Conservation (phyloP, 2,888 invertebrate species). For the Drosophila birchii region DNA sequence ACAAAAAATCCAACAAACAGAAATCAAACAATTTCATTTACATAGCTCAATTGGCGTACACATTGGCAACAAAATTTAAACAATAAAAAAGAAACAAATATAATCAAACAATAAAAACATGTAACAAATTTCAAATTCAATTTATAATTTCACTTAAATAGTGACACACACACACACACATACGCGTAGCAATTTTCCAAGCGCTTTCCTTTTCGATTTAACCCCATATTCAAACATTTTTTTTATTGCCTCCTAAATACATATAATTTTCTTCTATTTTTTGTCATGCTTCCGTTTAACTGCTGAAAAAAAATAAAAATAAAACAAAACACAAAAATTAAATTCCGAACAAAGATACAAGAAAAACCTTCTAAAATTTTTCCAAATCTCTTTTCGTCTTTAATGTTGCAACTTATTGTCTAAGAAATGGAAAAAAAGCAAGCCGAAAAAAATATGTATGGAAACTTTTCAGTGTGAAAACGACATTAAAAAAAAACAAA, state of each 20-base stretch:
- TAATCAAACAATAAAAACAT: conserved; percentile 24
- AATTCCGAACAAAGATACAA: conserved; percentile 42
- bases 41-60: conserved; percentile 57
- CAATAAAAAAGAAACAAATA: conserved; percentile 9
- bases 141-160: conserved; percentile 16
- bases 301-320: conserved; percentile 3
- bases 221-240: not conserved
- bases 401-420: conserved; percentile 85
- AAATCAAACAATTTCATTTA: conserved; percentile 44
- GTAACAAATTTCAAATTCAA: conserved; percentile 22
- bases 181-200: conserved; percentile 18
- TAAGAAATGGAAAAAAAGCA: conserved; percentile 66
- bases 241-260: not conserved
- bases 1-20: conserved; percentile 3
- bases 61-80: conserved; percentile 9
- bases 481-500: conserved; percentile 16
- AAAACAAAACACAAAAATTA: conserved; percentile 1
- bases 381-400: conserved; percentile 84
- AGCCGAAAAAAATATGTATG: conserved; percentile 33
- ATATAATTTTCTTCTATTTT: conserved; percentile 4
- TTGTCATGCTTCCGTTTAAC: conserved; percentile 20
- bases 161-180: conserved; percentile 12
- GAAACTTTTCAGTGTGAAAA: conserved; percentile 53
- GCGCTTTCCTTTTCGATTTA: conserved; percentile 19
- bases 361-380: conserved; percentile 65